phyloP scores from a whole-genome alignment of 2,113 vertebrate species.

The Tyrannus savana region DNA sequence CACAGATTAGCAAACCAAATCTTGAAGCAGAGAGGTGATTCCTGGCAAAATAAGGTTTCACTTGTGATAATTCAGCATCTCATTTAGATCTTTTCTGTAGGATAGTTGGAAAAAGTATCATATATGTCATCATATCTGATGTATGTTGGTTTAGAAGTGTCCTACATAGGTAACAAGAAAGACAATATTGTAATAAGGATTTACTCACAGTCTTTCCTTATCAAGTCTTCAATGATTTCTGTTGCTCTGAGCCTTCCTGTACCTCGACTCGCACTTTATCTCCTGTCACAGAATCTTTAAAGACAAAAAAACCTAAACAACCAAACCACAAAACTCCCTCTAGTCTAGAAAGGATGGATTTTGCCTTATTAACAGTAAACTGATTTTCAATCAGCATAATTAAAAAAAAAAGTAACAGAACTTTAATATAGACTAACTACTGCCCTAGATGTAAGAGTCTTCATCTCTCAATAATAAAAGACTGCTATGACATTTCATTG shows the following conservation, averaged over 20 bases:
- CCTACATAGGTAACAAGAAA: neutral
- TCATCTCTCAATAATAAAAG: neutral
- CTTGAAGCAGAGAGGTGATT: neutral
- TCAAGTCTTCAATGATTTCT: neutral
- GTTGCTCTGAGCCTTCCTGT: neutral
- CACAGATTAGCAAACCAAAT: neutral
- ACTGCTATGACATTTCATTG: neutral
- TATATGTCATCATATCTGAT: neutral
- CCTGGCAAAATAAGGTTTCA: neutral
- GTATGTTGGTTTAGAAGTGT: neutral
- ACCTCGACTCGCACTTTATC: neutral
- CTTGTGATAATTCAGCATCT: neutral
- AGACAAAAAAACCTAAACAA: neutral
- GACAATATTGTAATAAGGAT: neutral
- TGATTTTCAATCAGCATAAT: neutral
- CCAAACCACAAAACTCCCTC: neutral
- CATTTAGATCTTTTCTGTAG: neutral
- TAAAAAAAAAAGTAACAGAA: neutral
- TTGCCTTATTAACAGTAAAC: neutral
- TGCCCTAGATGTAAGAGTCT: neutral
- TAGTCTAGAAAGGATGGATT: neutral
- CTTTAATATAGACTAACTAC: neutral
- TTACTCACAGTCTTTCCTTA: neutral
- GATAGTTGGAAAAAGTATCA: neutral
- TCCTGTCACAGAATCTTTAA: neutral